Percentiles rank a stretch among this genome's conserved stretches.
These are phyloP conservation scores for Arenicola marina DNA, from an alignment of 2,888 invertebrate species.

Conservation along the genomic window DNA sequence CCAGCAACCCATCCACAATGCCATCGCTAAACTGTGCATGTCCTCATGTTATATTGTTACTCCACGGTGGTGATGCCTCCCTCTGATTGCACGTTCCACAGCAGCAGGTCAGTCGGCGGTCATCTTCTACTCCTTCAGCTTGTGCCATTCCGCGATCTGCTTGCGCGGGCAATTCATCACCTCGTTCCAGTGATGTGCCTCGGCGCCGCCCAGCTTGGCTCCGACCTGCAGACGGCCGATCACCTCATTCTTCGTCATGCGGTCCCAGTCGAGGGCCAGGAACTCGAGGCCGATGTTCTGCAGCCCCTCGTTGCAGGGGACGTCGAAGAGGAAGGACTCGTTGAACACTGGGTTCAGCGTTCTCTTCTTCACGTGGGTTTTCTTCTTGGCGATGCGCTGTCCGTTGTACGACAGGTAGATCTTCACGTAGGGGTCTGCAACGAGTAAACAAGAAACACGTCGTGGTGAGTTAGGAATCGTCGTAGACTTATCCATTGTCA, in stretches of 20 bases:
- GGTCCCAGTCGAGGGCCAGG: constrained; percentile 92
- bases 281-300: constrained; percentile 82
- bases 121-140: constrained; percentile 68
- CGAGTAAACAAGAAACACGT: neutral
- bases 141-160: constrained; percentile 99
- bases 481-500: too few relatives aligned
- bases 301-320: constrained; percentile 79
- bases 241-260: constrained; percentile 98
- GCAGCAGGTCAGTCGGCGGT: too few relatives aligned
- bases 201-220: constrained; percentile 62
- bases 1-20: too few relatives aligned
- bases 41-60: too few relatives aligned
- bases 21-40: too few relatives aligned
- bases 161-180: constrained; percentile 95
- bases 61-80: too few relatives aligned
- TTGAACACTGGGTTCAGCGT: constrained; percentile 98
- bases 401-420: constrained; percentile 95
- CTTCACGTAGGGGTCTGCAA: constrained; percentile 90
- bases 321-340: constrained; percentile 97
- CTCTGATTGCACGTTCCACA: too few relatives aligned
- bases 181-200: constrained; percentile 86
- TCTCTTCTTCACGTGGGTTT: constrained; percentile 97
- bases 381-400: constrained; percentile 98
- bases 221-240: constrained; percentile 95
- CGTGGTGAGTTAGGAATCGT: too few relatives aligned